Percentiles rank a stretch among this genome's conserved stretches.
These are phyloP conservation scores for Zophobas morio DNA, from an alignment of 1,140 invertebrate species.

Conservation along the genomic window DNA sequence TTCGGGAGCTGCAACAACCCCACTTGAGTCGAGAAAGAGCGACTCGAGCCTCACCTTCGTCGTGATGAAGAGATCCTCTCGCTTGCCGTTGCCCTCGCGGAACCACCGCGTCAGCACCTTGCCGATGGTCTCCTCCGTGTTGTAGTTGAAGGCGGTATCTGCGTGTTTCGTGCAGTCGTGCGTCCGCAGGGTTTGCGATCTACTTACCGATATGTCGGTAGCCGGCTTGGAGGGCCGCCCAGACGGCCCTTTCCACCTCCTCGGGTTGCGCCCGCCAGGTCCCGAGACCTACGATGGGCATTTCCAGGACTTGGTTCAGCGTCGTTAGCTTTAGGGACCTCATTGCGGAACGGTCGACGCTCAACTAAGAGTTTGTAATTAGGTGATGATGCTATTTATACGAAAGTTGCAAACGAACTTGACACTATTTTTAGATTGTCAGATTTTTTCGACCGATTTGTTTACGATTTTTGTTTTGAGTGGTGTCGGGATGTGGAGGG, in stretches of 20 bases:
- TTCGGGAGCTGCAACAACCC: constrained; percentile 69
- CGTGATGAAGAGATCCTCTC: constrained; percentile 78
- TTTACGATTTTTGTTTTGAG: constrained; percentile 16
- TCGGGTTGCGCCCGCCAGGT: constrained; percentile 75
- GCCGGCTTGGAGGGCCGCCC: constrained; percentile 72
- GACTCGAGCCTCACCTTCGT: constrained; percentile 71
- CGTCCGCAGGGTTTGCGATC: not conserved
- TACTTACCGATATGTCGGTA: constrained; percentile 73
- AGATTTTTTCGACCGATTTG: constrained; percentile 37
- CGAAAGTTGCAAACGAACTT: constrained; percentile 30
- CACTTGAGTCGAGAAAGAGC: constrained; percentile 35
- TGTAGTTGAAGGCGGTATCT: constrained; percentile 78
- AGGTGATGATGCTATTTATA: constrained; percentile 17
- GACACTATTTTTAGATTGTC: constrained; percentile 50
- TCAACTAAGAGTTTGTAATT: constrained; percentile 18
- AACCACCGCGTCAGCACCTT: constrained; percentile 73
- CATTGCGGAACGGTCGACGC: constrained; percentile 44
- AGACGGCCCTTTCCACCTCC: constrained; percentile 72
- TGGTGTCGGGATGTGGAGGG: not conserved
- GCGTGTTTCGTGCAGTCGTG: constrained; percentile 28
- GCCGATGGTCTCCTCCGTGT: constrained; percentile 77
- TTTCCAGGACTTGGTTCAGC: constrained; percentile 62
- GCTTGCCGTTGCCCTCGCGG: constrained; percentile 69
- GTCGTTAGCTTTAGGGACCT: constrained; percentile 53
- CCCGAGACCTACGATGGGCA: constrained; percentile 75